Evolutionary conservation across 2,797 vertebrate species (phyloP).

Genomic region (Periophthalmus magnuspinnatus): DNA sequence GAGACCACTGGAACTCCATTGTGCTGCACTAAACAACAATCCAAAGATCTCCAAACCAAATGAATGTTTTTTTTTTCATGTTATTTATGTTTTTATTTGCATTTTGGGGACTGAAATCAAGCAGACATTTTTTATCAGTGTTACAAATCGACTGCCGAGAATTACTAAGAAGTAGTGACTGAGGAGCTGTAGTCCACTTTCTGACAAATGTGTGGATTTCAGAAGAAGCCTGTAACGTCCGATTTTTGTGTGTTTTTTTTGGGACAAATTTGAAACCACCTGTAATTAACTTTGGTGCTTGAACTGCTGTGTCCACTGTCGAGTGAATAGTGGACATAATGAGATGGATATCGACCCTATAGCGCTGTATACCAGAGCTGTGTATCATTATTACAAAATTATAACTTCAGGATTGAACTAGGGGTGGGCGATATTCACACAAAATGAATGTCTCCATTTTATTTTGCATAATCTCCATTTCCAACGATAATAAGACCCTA

Average conservation of each 20-base stretch:
- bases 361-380: constrained; percentile 41
- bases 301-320: constrained; percentile 32
- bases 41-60: constrained; percentile 77
- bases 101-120: constrained; percentile 46
- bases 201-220: constrained; percentile 25
- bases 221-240: constrained; percentile 34
- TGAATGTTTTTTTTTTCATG: constrained; percentile 74
- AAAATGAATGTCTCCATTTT: too few species aligned
- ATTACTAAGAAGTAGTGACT: background rate
- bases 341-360: constrained; percentile 33
- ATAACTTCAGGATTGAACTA: constrained; percentile 13
- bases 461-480: too few species aligned
- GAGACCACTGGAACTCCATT: constrained; percentile 82
- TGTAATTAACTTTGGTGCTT: constrained; percentile 72
- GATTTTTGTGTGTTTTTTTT: constrained; percentile 13
- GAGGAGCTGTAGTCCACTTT: background rate
- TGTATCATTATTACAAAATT: constrained; percentile 7
- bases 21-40: constrained; percentile 76
- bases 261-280: constrained; percentile 14
- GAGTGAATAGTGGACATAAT: constrained; percentile 4
- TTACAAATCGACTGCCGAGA: constrained; percentile 23
- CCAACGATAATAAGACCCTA: too few species aligned
- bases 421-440: too few species aligned
- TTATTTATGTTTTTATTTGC: constrained; percentile 58
- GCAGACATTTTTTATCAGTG: constrained; percentile 21